Evolutionary conservation across 2,113 vertebrate genomes (phyloP).

Genomic region (Romanogobio albipinnatus): DNA sequence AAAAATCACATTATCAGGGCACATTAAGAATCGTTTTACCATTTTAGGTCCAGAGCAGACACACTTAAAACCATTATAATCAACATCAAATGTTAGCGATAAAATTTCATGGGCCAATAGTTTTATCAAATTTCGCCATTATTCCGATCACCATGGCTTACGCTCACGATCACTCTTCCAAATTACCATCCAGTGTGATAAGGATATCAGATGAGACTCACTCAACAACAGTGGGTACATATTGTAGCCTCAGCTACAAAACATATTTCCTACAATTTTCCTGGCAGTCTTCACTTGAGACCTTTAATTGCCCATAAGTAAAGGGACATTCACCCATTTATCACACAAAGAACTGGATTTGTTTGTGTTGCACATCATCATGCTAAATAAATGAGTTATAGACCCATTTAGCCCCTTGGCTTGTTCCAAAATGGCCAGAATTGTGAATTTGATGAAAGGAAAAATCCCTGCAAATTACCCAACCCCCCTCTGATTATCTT

Average conservation of each 20-base stretch:
- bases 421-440: conserved; percentile 15
- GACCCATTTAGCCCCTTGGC: conserved; percentile 74
- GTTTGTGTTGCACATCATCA: conserved; percentile 56
- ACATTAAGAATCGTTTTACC: conserved; percentile 4
- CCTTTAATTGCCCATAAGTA: conserved; percentile 43
- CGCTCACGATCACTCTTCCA: conserved; percentile 39
- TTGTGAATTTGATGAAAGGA: conserved; percentile 32
- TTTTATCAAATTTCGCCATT: conserved; percentile 51
- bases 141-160: conserved; percentile 43
- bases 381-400: conserved; percentile 73
- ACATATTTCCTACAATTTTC: conserved; percentile 48
- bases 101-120: conserved; percentile 46
- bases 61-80: conserved; percentile 45
- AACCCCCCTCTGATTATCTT: conserved; percentile 61
- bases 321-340: conserved; percentile 48
- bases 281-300: conserved; percentile 24
- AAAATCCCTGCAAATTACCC: conserved; percentile 55
- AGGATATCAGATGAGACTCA: conserved; percentile 25
- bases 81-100: conserved; percentile 47
- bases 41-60: conserved; percentile 30
- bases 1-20: neutral
- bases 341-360: conserved; percentile 49
- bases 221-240: neutral
- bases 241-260: conserved; percentile 9
- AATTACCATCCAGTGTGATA: conserved; percentile 30